Base-by-base conservation (phyloP, 2,888 invertebrate species). In the Acronicta psi region DNA sequence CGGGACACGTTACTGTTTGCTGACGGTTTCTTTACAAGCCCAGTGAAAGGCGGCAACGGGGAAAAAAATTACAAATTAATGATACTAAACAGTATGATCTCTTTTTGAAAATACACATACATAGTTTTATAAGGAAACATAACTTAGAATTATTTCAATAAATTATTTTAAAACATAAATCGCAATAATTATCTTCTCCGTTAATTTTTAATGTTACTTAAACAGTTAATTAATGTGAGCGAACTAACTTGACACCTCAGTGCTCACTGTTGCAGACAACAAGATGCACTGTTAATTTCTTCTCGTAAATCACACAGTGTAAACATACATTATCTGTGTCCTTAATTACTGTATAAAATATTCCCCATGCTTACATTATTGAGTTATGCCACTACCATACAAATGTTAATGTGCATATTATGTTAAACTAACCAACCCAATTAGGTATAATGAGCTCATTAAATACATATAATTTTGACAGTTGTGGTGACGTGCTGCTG, bases 1-100 rank as follows among this genome's bases (percentile, higher is more conserved):
- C 68, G 71, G 71, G 75, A 81, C 74, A 70, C 77, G 81, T 85
- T 84, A 81, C 82, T 82, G 84, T 84, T 85, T 81, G 85, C 79
- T 84, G 89, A 83, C 86, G 79, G 85, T 85, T 70, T 69, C 61
- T 75, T 76, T 77, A 69, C n/a, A 44, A 63, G 36, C 50, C 56
- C 59, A 73, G 75, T 75, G 89, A 90, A 90, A 89, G 84, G 58
- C 78, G 69, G 69, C 63, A 63, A 51, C 58, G 62, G 65, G 75
- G 74, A 76, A 61, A 77, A 76, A 74, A 75, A 3, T 5, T 34
- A 17, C 42, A 58, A 66, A 44, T 47, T 36, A 43, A 44, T 61
- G 17, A 60, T 46, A 44, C 37, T 37, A 29, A 34, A 69, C 65
- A 69, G 75, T 62, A 60, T 70, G 49, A 58, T 75, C 69, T 55